These are phyloP conservation scores for Ormyrus thymus DNA, from an alignment of 2,888 invertebrate genomes.

Conservation along the genomic window DNA sequence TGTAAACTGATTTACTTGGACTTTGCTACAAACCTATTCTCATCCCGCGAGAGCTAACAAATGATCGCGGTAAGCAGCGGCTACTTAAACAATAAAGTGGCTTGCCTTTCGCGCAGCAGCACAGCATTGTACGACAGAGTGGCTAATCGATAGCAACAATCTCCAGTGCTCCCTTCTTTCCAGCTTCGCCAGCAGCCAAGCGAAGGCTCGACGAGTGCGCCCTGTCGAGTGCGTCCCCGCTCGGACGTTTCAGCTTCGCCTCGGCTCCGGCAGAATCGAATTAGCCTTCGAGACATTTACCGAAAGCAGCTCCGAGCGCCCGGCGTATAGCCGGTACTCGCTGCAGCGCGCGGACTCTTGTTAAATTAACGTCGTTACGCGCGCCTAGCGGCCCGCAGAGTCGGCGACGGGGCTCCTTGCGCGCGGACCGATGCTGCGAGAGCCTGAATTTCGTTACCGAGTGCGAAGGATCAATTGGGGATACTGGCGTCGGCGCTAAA, in stretches of 20 bases:
- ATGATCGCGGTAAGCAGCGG: too few relatives aligned
- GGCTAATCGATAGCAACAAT: slow-evolving; percentile 36
- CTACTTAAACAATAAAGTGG: too few relatives aligned
- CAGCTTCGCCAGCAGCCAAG: background rate
- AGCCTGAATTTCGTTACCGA: slow-evolving; percentile 20
- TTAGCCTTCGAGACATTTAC: slow-evolving; percentile 62
- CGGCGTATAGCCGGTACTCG: background rate
- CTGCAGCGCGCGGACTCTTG: slow-evolving; percentile 5
- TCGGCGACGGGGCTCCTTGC: background rate
- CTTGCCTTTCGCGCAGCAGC: too few relatives aligned
- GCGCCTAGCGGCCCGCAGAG: background rate
- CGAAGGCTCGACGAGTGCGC: slow-evolving; percentile 51
- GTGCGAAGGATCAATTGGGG: slow-evolving; percentile 4
- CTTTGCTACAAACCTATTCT: too few relatives aligned
- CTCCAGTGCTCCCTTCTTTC: background rate
- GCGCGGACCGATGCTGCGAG: background rate
- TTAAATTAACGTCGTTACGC: slow-evolving; percentile 38
- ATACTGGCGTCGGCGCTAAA: slow-evolving; percentile 19
- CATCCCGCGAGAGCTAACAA: too few relatives aligned
- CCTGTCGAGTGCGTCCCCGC: slow-evolving; percentile 62
- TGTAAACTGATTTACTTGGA: too few relatives aligned
- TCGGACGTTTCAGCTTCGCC: slow-evolving; percentile 22
- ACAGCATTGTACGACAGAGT: background rate
- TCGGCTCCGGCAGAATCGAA: slow-evolving; percentile 58
- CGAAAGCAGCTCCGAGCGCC: slow-evolving; percentile 55